Percentiles rank a stretch among this genome's conserved stretches.
Evolutionary conservation across 2,888 invertebrate species (phyloP).

Genomic region (Drosophila buzzatii): DNA sequence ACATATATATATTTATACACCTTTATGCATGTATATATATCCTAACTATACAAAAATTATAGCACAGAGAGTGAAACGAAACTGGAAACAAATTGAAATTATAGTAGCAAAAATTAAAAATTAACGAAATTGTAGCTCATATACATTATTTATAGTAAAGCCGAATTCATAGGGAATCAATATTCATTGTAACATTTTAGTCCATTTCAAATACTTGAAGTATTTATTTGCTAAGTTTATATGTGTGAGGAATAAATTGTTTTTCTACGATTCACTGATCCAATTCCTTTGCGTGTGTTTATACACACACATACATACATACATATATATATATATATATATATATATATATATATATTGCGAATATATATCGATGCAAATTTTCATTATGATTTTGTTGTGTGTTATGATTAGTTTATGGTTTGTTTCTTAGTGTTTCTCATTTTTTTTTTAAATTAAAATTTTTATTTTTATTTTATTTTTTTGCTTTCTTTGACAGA

Average conservation of each 20-base stretch:
- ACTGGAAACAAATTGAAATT: constrained; percentile 30
- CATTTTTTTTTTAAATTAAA: too few species aligned
- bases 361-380: constrained; percentile 46
- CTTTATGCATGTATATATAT: constrained; percentile 17
- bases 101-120: constrained; percentile 20
- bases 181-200: constrained; percentile 27
- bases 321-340: constrained; percentile 1
- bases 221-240: constrained; percentile 10
- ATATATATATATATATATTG: constrained; percentile 1
- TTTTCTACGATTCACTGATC: constrained; percentile 15
- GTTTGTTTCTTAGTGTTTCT: constrained; percentile 54
- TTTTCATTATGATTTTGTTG: constrained; percentile 52
- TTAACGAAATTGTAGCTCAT: constrained; percentile 27
- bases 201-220: constrained; percentile 19
- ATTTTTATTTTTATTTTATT: constrained; percentile 9
- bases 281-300: constrained; percentile 18
- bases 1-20: constrained; percentile 1
- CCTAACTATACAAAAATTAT: constrained; percentile 38
- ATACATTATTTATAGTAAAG: constrained; percentile 26
- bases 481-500: constrained; percentile 73
- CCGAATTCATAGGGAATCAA: constrained; percentile 11
- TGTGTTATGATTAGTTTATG: constrained; percentile 42
- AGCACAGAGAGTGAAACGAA: constrained; percentile 51
- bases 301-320: constrained; percentile 6
- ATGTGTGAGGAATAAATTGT: constrained; percentile 5